Percentiles rank a stretch among this genome's conserved stretches.
Conservation (phyloP, 2,113 vertebrate species). For the Chloropsis cyanopogon region DNA sequence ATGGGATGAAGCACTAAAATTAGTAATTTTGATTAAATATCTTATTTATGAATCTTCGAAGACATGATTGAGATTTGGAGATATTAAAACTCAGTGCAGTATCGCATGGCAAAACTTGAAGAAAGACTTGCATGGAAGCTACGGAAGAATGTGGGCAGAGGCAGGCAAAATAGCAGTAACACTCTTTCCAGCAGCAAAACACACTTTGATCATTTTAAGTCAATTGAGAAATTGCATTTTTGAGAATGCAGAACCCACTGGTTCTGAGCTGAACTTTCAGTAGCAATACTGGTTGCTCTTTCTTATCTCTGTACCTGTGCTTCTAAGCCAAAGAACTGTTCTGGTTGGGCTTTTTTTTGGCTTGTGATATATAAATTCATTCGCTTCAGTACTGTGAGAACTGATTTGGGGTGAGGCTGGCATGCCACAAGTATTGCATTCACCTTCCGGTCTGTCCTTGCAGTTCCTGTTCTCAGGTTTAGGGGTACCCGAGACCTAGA, state of each 20-base stretch:
- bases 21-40: neutral
- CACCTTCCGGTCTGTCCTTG: neutral
- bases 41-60: neutral
- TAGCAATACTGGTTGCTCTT: neutral
- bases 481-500: neutral
- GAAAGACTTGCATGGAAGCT: neutral
- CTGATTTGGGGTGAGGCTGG: neutral
- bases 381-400: neutral
- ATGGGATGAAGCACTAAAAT: neutral
- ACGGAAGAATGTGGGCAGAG: neutral
- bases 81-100: neutral
- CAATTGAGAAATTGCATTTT: neutral
- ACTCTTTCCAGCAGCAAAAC: neutral
- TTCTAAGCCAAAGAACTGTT: neutral
- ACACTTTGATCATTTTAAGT: neutral
- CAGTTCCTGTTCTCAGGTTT: neutral
- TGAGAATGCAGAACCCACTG: neutral
- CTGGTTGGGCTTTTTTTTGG: neutral
- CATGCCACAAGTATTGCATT: neutral
- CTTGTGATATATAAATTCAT: neutral
- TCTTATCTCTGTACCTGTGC: neutral
- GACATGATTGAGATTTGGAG: neutral
- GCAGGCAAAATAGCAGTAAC: neutral
- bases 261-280: neutral
- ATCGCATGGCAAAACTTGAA: neutral